Conservation (phyloP, 2,888 invertebrate species). For the Bibio marci region DNA sequence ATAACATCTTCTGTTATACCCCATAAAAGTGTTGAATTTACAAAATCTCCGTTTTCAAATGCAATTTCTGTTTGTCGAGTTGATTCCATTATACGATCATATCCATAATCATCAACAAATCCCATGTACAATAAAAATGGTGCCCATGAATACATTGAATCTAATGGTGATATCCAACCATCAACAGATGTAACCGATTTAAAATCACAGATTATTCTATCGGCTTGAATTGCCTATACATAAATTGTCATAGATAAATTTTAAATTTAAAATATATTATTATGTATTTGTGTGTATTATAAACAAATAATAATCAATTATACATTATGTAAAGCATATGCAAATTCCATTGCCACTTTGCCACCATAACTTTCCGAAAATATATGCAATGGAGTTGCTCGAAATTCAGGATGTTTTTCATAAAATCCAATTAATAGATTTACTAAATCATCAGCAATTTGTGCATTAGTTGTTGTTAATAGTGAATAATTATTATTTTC, state of each 20-base stretch:
- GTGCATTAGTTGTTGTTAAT: conserved; percentile 37
- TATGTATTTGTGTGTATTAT: too few relatives aligned
- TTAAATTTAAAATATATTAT: too few relatives aligned
- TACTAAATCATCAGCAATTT: conserved; percentile 62
- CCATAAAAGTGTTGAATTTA: not conserved
- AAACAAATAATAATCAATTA: too few relatives aligned
- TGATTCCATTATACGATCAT: not conserved
- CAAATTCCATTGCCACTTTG: conserved; percentile 81
- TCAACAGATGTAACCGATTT: not conserved
- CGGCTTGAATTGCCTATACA: too few relatives aligned
- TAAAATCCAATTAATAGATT: conserved; percentile 54
- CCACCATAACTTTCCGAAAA: conserved; percentile 86
- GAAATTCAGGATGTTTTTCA: conserved; percentile 46
- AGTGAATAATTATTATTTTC: conserved; percentile 28
- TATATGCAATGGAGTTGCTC: conserved; percentile 59
- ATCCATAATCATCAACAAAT: not conserved
- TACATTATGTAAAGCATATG: conserved; percentile 15
- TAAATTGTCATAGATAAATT: too few relatives aligned
- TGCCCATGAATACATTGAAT: conserved; percentile 1
- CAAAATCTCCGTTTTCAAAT: not conserved
- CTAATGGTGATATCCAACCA: conserved; percentile 1
- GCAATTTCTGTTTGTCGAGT: not conserved
- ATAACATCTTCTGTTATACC: not conserved
- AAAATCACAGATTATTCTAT: conserved; percentile 10
- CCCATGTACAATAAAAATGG: not conserved